Evolutionary conservation across 2,113 vertebrate genomes (phyloP), one percentile per base, ranked within the genome.

Genomic region (Cyprichromis sp.): DNA sequence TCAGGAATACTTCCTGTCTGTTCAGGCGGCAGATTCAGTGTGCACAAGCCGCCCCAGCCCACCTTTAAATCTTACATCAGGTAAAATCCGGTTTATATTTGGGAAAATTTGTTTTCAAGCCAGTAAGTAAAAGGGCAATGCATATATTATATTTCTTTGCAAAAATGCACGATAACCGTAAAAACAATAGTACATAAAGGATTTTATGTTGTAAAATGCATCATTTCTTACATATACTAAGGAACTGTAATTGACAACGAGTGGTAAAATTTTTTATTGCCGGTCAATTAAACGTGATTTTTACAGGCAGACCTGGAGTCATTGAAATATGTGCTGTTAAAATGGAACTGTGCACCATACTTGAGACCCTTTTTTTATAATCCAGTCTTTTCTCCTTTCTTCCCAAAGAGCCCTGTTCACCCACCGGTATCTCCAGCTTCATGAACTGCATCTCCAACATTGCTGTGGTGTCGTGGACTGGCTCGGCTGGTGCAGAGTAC

Each of bases 361-460:
- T 29, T 47, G 7, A 76, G 71, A 76, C 42, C 17, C 7, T 76
- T 3, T 14, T 8, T 52, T 36, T n/a, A 38, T 19, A 24, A 68
- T 61, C 17, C 71, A 78, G 14, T 40, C 26, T 11, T 11, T 76
- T 66, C 8, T 66, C 34, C 36, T 8, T 71, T 21, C 6, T 8
- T 55, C 40, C 52, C 81, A 8, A 87, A 97, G 96, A 89, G 55
- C 96, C 96, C 8, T 96, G 96, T 73, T 83, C 92, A 2, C 95
- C 96, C 52, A 92, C 91, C 1, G 7, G 4, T 3, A 86, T 96
- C 55, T 47, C 68, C 79, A 95, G 94, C 80, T 80, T 31, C 53
- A 93, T 96, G 91, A 93, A 96, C 92, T 97, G 96, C 71, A 7
- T 94, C 38, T 89, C 95, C 24, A 96, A 95, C 93, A 96, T 96